A percentile compares a stretch with the other conserved stretches of the same genome.
phyloP scores from a whole-genome alignment of 2,113 vertebrate genomes.

The Tauraco erythrolophus region DNA sequence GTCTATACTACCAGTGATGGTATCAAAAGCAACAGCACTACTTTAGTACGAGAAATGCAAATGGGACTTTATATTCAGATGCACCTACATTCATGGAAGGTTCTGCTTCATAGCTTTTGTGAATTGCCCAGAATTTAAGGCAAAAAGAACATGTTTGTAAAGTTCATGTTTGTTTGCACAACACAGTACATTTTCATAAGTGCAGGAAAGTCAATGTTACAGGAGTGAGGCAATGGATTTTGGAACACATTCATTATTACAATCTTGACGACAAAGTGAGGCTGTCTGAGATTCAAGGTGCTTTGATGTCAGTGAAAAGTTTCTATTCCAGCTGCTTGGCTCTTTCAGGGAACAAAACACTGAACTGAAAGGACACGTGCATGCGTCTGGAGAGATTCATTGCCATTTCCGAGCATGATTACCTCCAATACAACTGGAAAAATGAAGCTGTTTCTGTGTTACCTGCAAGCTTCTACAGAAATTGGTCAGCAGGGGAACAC shows the following conservation, averaged over 20 bases:
- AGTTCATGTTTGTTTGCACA: neutral
- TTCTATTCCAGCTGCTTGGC: neutral
- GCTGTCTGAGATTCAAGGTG: neutral
- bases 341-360: neutral
- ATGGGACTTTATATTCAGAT: neutral
- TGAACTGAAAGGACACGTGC: fast-evolving
- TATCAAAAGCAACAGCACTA: neutral
- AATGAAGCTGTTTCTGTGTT: neutral
- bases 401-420: neutral
- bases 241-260: neutral
- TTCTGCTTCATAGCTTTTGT: neutral
- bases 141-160: neutral
- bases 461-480: slow-evolving; percentile 14
- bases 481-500: neutral
- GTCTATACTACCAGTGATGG: neutral
- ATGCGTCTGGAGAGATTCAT: neutral
- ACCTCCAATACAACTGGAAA: neutral
- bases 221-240: neutral
- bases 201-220: neutral
- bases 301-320: neutral
- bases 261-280: neutral
- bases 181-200: fast-evolving
- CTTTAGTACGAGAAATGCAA: neutral
- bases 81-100: neutral
- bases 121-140: neutral